Conservation (phyloP, 2,797 vertebrate genomes). For the Bradypus variegatus region DNA sequence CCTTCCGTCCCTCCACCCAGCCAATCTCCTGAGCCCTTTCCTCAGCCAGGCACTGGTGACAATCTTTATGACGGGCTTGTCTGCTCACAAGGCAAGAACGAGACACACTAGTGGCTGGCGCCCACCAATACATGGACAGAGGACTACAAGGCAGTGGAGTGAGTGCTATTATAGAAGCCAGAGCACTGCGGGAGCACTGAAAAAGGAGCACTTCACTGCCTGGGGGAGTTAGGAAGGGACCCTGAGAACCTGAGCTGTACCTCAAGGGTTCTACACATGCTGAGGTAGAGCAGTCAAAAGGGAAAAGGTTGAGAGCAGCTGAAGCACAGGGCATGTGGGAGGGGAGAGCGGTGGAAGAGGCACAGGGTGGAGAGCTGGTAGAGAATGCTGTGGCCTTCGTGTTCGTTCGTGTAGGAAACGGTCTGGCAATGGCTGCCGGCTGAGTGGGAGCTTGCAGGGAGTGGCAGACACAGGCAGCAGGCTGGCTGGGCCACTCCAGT, state of each 20-base stretch:
- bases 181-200: not conserved
- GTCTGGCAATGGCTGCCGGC: not conserved
- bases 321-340: not conserved
- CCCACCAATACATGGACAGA: rapidly evolving
- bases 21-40: not conserved
- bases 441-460: no score
- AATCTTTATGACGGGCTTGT: not conserved
- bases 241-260: not conserved
- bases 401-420: not conserved
- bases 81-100: not conserved
- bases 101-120: not conserved
- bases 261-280: not conserved
- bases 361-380: not conserved
- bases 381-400: not conserved
- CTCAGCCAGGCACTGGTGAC: not conserved
- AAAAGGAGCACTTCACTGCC: not conserved
- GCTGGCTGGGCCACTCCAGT: no score
- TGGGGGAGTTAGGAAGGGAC: no score
- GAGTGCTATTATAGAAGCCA: not conserved
- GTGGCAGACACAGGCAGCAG: no score
- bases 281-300: not conserved
- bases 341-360: not conserved
- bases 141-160: no score
- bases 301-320: not conserved
- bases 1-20: not conserved